Evolutionary conservation across 1,140 invertebrate species (phyloP).

Genomic region (Leptinotarsa texana): DNA sequence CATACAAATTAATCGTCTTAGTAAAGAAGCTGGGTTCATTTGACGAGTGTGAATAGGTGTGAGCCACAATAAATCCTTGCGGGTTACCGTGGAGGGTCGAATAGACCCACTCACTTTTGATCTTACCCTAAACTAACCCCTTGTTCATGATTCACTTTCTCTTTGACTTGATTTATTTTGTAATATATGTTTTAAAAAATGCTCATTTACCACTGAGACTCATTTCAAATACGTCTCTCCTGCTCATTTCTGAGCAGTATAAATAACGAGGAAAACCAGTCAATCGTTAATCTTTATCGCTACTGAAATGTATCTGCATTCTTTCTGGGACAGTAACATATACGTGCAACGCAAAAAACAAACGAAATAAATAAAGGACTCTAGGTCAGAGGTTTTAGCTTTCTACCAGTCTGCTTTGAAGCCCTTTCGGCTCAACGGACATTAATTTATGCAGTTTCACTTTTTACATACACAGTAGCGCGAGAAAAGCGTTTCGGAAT

Average conservation of each 20-base stretch:
- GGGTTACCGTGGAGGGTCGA: too few species aligned
- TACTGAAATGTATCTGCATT: conserved; percentile 8
- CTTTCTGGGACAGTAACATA: conserved; percentile 8
- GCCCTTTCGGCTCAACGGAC: background rate
- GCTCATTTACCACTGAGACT: too few species aligned
- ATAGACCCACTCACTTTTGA: too few species aligned
- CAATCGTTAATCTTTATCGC: background rate
- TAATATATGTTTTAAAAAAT: too few species aligned
- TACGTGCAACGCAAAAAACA: background rate
- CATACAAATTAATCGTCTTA: too few species aligned
- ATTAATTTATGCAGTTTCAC: conserved; percentile 16
- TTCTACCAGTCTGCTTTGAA: background rate
- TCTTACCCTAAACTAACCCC: too few species aligned
- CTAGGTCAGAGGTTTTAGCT: background rate
- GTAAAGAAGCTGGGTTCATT: too few species aligned
- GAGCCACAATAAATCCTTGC: too few species aligned
- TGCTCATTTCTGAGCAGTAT: background rate
- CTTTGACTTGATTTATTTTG: too few species aligned
- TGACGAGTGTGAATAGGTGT: too few species aligned
- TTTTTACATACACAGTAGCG: background rate
- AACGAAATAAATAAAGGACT: conserved; percentile 16
- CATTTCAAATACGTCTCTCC: too few species aligned
- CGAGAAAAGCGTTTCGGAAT: background rate
- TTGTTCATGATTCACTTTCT: too few species aligned
- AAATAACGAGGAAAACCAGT: background rate